Conservation (phyloP, 2,888 invertebrate genomes). For the Macrosiphum euphorbiae region DNA sequence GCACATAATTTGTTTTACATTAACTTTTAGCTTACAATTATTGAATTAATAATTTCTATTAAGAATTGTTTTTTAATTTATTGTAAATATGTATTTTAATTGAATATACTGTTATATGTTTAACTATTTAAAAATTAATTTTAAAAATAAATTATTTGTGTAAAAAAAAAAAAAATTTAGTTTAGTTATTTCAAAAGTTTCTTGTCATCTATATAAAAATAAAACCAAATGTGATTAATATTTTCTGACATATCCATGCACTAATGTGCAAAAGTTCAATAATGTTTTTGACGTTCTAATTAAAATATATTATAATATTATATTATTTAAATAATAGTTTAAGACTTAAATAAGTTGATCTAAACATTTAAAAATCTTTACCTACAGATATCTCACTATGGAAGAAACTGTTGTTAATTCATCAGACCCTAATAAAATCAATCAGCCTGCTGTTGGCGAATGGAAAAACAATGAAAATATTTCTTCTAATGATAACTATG, state of each 20-base stretch:
- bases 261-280: background rate
- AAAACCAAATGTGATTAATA: background rate
- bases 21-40: background rate
- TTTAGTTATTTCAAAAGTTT: background rate
- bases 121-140: background rate
- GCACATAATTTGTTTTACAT: background rate
- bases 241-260: too few relatives aligned
- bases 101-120: background rate
- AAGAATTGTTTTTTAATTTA: background rate
- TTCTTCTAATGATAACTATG: slow-evolving; percentile 3
- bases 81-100: background rate
- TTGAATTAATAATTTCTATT: background rate
- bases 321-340: background rate
- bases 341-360: background rate
- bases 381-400: slow-evolving; percentile 1
- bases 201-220: background rate
- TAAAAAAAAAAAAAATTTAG: background rate
- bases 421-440: background rate
- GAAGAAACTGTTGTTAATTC: background rate
- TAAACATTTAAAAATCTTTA: background rate
- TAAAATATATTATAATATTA: background rate
- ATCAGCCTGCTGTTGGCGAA: background rate
- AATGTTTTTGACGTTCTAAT: background rate
- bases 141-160: background rate
- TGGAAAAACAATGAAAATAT: slow-evolving; percentile 27